phyloP scores from a whole-genome alignment of 2,113 vertebrate genomes.

The Nycticebus coucang region DNA sequence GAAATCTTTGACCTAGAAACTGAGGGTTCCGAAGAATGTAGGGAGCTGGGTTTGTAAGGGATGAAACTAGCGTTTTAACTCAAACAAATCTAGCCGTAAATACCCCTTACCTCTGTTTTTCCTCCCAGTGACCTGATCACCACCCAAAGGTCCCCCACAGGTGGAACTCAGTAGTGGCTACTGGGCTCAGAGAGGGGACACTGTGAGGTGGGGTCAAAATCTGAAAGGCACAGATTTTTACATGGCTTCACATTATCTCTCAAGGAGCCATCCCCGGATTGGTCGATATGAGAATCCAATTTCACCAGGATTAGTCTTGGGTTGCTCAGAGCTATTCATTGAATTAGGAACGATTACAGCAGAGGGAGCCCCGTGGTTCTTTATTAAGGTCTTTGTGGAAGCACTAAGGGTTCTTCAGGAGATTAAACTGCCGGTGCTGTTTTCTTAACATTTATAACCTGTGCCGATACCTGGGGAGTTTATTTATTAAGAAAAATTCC shows the following conservation, averaged over 20 bases:
- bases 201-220: conserved; percentile 30
- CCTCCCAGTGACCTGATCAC: background rate
- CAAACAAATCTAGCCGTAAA: background rate
- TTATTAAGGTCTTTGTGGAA: conserved; percentile 79
- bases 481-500: conserved; percentile 76
- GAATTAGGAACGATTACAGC: conserved; percentile 82
- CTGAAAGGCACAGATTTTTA: conserved; percentile 10
- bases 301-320: conserved; percentile 81
- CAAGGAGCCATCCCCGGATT: conserved; percentile 68
- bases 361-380: conserved; percentile 78
- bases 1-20: background rate
- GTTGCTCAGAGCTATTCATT: conserved; percentile 81
- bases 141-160: background rate
- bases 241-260: conserved; percentile 53
- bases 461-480: conserved; percentile 31
- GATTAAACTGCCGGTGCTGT: conserved; percentile 77
- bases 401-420: conserved; percentile 76
- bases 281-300: conserved; percentile 84
- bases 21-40: background rate
- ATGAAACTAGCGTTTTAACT: background rate
- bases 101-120: background rate
- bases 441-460: conserved; percentile 75
- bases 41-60: background rate
- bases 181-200: conserved; percentile 26
- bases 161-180: background rate